Percentiles rank a stretch among this genome's conserved stretches.
These are phyloP conservation scores for Drosophila mulleri DNA, from an alignment of 2,888 invertebrate species.

Conservation along the genomic window DNA sequence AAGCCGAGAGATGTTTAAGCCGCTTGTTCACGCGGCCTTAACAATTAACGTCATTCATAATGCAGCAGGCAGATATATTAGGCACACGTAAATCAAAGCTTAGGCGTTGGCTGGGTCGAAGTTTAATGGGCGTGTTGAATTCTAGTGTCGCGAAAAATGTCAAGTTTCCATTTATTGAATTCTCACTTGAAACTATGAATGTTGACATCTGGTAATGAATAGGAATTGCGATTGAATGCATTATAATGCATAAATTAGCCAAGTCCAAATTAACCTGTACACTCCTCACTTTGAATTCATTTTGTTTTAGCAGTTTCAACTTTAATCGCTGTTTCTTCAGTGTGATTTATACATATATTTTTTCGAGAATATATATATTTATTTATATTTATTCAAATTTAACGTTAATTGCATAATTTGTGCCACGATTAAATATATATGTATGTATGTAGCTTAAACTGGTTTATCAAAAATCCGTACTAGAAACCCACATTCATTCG, in stretches of 20 bases:
- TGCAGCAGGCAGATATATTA: slow-evolving; percentile 6
- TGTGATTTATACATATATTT: not conserved
- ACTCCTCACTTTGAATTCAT: not conserved
- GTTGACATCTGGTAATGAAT: not conserved
- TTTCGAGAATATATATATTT: no score
- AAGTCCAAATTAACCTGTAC: not conserved
- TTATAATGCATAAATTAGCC: not conserved
- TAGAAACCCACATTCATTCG: no score
- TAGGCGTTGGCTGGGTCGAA: slow-evolving; percentile 28
- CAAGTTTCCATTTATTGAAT: slow-evolving; percentile 5
- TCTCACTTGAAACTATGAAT: not conserved
- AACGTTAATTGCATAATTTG: no score
- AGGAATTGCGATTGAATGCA: not conserved
- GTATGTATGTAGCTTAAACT: no score
- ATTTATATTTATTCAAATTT: no score
- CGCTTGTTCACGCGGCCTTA: slow-evolving; percentile 24
- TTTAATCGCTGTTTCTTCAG: not conserved
- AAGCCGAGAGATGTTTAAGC: slow-evolving; percentile 7
- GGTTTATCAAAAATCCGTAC: no score
- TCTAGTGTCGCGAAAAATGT: not conserved
- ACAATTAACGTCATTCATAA: slow-evolving; percentile 40
- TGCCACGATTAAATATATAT: no score
- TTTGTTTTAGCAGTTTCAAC: not conserved
- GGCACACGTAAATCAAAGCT: not conserved
- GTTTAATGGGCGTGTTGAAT: slow-evolving; percentile 12